Evolutionary conservation across 2,888 invertebrate genomes (phyloP).

Genomic region (Agriotes lineatus): DNA sequence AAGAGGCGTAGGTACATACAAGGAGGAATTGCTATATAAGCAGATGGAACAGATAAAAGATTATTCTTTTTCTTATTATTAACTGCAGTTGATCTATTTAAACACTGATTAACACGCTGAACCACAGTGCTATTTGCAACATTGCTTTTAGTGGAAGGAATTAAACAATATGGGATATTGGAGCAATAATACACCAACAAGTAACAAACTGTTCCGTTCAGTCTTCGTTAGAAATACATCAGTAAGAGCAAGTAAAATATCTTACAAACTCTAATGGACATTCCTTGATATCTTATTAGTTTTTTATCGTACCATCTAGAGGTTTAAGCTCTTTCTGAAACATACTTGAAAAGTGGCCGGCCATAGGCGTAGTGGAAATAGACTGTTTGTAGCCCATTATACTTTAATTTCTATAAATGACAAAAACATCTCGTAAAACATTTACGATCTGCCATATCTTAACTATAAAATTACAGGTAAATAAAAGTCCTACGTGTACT

Average conservation of each 20-base stretch:
- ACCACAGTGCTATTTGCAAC: no score
- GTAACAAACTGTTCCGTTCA: no score
- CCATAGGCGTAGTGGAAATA: not conserved
- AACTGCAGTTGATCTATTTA: no score
- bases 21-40: not conserved
- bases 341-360: constrained; percentile 7
- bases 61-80: no score
- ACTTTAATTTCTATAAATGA: constrained; percentile 17
- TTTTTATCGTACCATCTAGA: no score
- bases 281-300: no score
- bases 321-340: constrained; percentile 15
- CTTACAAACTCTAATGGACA: not conserved
- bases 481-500: not conserved
- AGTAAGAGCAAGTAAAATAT: no score
- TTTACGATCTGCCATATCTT: not conserved
- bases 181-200: no score
- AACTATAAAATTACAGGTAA: not conserved
- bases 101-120: no score
- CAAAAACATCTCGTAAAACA: constrained; percentile 24
- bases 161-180: no score
- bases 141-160: no score
- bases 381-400: not conserved
- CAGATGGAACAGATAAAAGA: not conserved
- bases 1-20: not conserved
- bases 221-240: no score